A percentile compares a stretch with the other conserved stretches of the same genome.
phyloP scores from a whole-genome alignment of 1,140 invertebrate species.

The Whitmania pigra region DNA sequence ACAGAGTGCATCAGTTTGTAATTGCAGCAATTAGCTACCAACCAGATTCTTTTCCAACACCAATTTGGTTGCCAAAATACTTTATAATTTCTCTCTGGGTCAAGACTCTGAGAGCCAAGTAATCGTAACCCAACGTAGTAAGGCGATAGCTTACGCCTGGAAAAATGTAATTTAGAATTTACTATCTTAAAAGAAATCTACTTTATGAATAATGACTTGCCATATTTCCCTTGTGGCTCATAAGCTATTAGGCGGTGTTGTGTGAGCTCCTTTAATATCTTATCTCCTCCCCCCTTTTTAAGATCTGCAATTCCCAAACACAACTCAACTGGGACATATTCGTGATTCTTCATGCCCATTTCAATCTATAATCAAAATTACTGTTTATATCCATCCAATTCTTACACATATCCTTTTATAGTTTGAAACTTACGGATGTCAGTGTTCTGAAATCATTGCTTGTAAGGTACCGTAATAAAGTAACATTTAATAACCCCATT shows the following conservation, averaged over 20 bases:
- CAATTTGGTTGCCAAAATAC: constrained; percentile 94
- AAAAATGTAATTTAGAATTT: background rate
- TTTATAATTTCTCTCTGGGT: constrained; percentile 61
- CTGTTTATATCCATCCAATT: too few relatives aligned
- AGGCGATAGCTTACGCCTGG: constrained; percentile 72
- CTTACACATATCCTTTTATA: too few relatives aligned
- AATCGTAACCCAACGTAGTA: constrained; percentile 93
- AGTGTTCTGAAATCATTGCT: too few relatives aligned
- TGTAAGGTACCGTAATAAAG: too few relatives aligned
- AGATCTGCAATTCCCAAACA: constrained; percentile 87
- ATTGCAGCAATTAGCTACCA: constrained; percentile 24
- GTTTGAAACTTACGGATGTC: too few relatives aligned
- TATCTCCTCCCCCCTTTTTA: constrained; percentile 80
- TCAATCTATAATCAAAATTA: constrained; percentile 58
- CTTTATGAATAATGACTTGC: constrained; percentile 20
- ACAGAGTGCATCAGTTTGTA: background rate
- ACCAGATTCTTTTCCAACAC: constrained; percentile 86
- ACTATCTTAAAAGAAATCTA: too few relatives aligned
- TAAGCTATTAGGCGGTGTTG: constrained; percentile 78
- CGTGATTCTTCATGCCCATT: constrained; percentile 99
- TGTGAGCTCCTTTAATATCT: constrained; percentile 73
- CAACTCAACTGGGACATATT: constrained; percentile 75
- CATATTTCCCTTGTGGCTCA: constrained; percentile 61
- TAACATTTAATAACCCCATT: too few relatives aligned
- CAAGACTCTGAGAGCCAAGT: constrained; percentile 79